Base-by-base conservation (phyloP, 2,113 vertebrate genomes). In the Apteryx owenii region DNA sequence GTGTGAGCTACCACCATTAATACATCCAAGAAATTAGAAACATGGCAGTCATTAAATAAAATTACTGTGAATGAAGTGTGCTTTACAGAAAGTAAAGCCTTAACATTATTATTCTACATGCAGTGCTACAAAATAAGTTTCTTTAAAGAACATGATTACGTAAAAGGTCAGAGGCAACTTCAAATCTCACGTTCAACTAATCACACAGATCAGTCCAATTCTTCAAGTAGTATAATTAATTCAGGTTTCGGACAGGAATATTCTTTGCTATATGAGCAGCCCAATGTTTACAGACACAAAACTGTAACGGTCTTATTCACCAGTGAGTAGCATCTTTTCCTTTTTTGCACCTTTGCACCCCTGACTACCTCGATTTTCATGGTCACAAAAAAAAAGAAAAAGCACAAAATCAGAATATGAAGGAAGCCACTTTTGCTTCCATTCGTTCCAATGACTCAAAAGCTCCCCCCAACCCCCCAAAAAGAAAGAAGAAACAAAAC, bases 51-150 rank as follows among this genome's bases (percentile, higher is more conserved):
- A 28, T 95, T 77, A 96, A 96, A 93, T 95, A 89, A 94, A 85
- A 81, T 62, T 48, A 70, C 51, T 0, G 11, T 90, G 90, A 81
- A 68, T 15, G n/a, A 75, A 76, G 73, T 70, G 83, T 2, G 92
- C 96, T 94, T 95, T 40, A 86, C 80, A 0, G n/a, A 54, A 79
- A 88, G 95, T 96, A 95, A 97, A 95, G 96, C 96, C 88, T 84
- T 93, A 72, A 93, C 69, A 80, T 82, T 87, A 68, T 66, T 79
- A 80, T 28, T 85, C 88, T 82, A 80, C 88, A 79, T 98, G 97
- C 97, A 89, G 92, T 96, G 95, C 98, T 98, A 97, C 95, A 98
- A 98, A 98, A 97, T 64, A 95, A 97, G 97, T 95, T 97, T 97
- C 95, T 98, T 94, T 94, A 82, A 97, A 97, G 98, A 97, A 96